A percentile compares a stretch with the other conserved stretches of the same genome.
phyloP scores from a whole-genome alignment of 2,888 invertebrate species.

The Dexiosoma caninum region DNA sequence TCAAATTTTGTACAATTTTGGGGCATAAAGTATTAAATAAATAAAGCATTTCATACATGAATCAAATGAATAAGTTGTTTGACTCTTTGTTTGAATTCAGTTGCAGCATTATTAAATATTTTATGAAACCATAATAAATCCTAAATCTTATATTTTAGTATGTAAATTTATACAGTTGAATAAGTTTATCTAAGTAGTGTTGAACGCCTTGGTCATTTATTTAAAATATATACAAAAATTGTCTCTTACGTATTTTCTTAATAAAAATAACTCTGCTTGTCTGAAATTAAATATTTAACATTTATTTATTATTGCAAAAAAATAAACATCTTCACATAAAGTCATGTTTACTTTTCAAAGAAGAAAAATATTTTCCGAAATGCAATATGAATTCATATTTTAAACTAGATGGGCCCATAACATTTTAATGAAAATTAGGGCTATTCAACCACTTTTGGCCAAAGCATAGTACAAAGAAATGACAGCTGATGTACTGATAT shows the following conservation, averaged over 20 bases:
- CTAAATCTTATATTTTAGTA: background rate
- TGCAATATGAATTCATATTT: background rate
- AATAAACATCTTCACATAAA: slow-evolving; percentile 26
- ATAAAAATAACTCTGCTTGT: slow-evolving; percentile 20
- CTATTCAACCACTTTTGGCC: no score
- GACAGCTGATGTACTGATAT: no score
- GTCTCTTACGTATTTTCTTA: background rate
- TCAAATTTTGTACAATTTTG: slow-evolving; percentile 20
- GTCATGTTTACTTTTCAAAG: slow-evolving; percentile 28
- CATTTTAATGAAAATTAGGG: background rate
- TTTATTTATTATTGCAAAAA: background rate
- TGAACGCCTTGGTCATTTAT: slow-evolving; percentile 6
- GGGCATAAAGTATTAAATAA: slow-evolving; percentile 11
- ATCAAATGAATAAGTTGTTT: slow-evolving; percentile 28
- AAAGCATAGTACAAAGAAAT: no score
- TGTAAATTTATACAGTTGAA: background rate
- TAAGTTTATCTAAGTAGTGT: background rate
- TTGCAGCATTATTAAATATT: background rate
- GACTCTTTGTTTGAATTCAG: background rate
- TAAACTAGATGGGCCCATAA: background rate
- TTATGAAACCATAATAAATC: no score
- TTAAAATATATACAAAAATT: background rate
- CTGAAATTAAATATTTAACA: slow-evolving; percentile 16
- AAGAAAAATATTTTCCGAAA: background rate
- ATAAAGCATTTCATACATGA: slow-evolving; percentile 15